Conservation (phyloP, 1,140 invertebrate genomes). For the Dysdera silvatica region DNA sequence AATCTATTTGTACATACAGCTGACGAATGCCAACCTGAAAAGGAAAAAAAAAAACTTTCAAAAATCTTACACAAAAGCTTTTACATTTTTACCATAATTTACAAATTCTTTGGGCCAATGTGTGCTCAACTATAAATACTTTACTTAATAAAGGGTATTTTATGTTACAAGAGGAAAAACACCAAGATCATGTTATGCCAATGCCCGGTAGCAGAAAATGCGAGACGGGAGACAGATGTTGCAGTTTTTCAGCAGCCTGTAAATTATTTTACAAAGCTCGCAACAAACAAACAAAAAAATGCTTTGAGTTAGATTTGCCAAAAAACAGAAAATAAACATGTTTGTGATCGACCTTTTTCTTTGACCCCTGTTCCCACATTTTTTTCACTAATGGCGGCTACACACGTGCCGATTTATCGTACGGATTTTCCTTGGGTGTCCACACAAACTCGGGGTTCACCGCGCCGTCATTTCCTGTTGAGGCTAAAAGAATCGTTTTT, state of each 20-base stretch:
- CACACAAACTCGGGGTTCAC: too few relatives aligned
- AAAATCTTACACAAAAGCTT: background rate
- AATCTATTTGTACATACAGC: constrained; percentile 85
- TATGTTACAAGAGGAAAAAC: background rate
- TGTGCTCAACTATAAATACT: background rate
- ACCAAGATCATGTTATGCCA: background rate
- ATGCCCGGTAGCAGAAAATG: background rate
- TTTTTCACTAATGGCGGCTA: too few relatives aligned
- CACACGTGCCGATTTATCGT: too few relatives aligned
- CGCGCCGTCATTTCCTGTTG: too few relatives aligned
- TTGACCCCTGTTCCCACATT: too few relatives aligned
- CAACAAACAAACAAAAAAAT: background rate
- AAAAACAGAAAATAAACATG: too few relatives aligned
- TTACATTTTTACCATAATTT: background rate
- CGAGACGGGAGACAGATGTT: background rate
- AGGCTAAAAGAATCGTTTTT: too few relatives aligned
- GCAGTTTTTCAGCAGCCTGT: background rate
- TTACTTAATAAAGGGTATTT: background rate
- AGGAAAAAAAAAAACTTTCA: constrained; percentile 1
- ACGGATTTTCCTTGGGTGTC: too few relatives aligned
- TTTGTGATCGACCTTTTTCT: too few relatives aligned
- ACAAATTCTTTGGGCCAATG: background rate
- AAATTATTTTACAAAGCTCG: background rate
- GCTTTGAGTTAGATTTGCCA: too few relatives aligned
- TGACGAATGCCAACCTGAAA: constrained; percentile 75